Conservation (phyloP, 2,888 invertebrate species). For the Watsonalla binaria region DNA sequence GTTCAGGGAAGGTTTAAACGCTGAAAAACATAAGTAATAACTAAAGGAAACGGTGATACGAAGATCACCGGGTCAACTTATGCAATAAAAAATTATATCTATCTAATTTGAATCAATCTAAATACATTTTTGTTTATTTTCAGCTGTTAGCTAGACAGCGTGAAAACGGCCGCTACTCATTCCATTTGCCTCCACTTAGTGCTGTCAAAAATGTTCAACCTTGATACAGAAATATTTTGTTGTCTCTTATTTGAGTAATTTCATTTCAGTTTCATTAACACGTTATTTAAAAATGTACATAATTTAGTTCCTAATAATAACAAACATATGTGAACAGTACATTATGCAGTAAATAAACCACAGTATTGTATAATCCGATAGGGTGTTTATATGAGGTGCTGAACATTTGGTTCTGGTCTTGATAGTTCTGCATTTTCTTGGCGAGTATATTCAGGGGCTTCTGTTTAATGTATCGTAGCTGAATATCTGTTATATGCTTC, state of each 20-base stretch:
- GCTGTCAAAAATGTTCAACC: constrained; percentile 35
- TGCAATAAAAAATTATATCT: too few relatives aligned
- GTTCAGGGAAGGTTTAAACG: too few relatives aligned
- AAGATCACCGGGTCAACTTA: too few relatives aligned
- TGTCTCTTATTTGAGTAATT: too few relatives aligned
- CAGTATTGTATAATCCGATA: not conserved
- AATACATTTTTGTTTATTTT: constrained; percentile 20
- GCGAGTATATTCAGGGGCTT: constrained; percentile 52
- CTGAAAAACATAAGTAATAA: too few relatives aligned
- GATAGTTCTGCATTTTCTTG: constrained; percentile 41
- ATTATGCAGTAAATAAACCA: not conserved
- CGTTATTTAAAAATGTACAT: too few relatives aligned
- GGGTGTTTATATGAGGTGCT: constrained; percentile 1
- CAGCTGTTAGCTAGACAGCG: constrained; percentile 53
- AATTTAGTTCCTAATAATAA: too few relatives aligned
- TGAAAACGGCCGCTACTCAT: constrained; percentile 47
- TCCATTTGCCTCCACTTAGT: constrained; percentile 52
- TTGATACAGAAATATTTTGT: constrained; percentile 6
- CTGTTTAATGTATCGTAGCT: constrained; percentile 41
- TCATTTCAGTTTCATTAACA: too few relatives aligned
- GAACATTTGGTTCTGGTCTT: constrained; percentile 19
- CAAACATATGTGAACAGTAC: too few relatives aligned
- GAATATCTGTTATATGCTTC: constrained; percentile 44
- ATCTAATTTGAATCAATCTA: not conserved
- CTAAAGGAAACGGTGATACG: too few relatives aligned